These are phyloP conservation scores for Aelia acuminata DNA, from an alignment of 2,888 invertebrate genomes.

Conservation along the genomic window DNA sequence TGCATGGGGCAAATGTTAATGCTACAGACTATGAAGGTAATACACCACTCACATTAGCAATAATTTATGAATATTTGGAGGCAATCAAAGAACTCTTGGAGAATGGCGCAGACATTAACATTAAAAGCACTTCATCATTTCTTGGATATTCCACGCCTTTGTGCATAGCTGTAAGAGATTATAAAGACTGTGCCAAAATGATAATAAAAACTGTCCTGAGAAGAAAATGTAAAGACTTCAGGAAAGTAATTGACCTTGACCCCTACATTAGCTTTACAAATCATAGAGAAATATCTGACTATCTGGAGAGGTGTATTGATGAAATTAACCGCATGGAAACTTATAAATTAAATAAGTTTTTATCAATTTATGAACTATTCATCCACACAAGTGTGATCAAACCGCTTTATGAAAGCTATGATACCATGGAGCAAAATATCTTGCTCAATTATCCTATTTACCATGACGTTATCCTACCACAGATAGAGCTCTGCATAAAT, in stretches of 20 bases:
- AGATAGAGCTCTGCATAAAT: background rate
- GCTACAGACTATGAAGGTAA: background rate
- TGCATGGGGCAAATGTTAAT: background rate
- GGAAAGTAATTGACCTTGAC: background rate
- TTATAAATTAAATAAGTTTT: background rate
- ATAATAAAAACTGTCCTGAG: background rate
- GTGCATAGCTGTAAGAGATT: background rate
- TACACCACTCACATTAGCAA: constrained; percentile 3
- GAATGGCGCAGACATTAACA: background rate
- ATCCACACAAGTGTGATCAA: background rate
- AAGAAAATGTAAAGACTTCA: constrained; percentile 3
- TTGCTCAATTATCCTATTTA: constrained; percentile 33
- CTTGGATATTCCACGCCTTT: background rate
- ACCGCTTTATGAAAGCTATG: background rate
- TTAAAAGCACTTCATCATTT: background rate
- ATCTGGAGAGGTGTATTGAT: background rate
- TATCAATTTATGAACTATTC: background rate
- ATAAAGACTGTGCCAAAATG: constrained; percentile 18
- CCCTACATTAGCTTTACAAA: background rate
- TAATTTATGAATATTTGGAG: constrained; percentile 9
- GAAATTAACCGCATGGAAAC: background rate
- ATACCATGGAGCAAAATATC: background rate
- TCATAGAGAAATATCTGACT: background rate
- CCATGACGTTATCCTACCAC: background rate
- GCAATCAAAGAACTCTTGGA: background rate